Percentiles rank a stretch among this genome's conserved stretches.
These are phyloP conservation scores for Heliornis fulica DNA, from an alignment of 2,113 vertebrate genomes.

Conservation along the genomic window DNA sequence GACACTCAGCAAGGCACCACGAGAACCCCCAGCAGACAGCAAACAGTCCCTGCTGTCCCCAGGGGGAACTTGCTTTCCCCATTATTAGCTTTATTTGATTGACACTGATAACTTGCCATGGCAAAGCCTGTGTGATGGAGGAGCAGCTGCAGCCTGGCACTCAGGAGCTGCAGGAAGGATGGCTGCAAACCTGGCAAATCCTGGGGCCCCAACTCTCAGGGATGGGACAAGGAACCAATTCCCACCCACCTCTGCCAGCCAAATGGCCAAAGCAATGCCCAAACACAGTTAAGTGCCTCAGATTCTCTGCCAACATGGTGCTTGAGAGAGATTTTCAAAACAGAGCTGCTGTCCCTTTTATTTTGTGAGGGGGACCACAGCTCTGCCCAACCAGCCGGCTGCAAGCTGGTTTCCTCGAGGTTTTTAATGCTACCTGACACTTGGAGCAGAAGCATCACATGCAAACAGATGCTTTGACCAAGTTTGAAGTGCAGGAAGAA, in stretches of 20 bases:
- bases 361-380: not conserved
- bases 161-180: not conserved
- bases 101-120: not conserved
- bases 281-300: not conserved
- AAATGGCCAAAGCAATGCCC: not conserved
- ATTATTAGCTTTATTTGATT: not conserved
- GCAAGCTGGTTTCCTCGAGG: not conserved
- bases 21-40: rapidly evolving
- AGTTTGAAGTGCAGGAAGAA: not conserved
- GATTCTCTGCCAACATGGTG: not conserved
- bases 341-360: not conserved
- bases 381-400: not conserved
- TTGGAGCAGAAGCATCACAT: not conserved
- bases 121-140: rapidly evolving
- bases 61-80: not conserved
- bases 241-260: rapidly evolving
- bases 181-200: not conserved
- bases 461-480: slow-evolving; percentile 30
- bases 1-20: not conserved
- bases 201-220: not conserved
- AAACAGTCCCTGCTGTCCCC: not conserved
- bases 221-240: not conserved
- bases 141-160: rapidly evolving
- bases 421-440: not conserved
- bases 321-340: not conserved